Percentiles rank a stretch among this genome's conserved stretches.
Evolutionary conservation across 2,797 vertebrate genomes (phyloP).

Genomic region (Gymnothorax javanicus): DNA sequence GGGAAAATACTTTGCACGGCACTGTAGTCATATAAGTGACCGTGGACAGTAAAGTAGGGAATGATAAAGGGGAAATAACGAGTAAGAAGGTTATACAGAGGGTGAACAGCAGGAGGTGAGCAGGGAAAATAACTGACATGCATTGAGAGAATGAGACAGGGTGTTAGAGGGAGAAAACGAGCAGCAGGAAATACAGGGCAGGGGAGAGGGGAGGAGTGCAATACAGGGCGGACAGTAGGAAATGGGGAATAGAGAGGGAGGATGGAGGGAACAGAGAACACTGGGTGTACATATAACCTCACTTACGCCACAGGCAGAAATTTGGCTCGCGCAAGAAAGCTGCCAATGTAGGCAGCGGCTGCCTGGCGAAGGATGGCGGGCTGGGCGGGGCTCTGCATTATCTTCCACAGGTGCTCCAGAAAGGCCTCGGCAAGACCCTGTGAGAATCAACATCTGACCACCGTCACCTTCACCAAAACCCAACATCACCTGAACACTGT

Average conservation of each 20-base stretch:
- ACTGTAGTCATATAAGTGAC: neutral
- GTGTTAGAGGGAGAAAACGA: too few relatives aligned
- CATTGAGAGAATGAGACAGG: neutral
- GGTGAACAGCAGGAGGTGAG: neutral
- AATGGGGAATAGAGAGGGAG: neutral
- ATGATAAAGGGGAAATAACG: neutral
- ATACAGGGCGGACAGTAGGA: too few relatives aligned
- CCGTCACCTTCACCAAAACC: too few relatives aligned
- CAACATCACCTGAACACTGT: neutral
- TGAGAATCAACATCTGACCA: constrained; percentile 19
- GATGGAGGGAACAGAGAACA: neutral
- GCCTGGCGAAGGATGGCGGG: constrained; percentile 87
- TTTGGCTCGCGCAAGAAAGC: constrained; percentile 91
- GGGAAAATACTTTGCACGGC: too few relatives aligned
- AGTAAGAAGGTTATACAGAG: neutral
- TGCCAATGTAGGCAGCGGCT: constrained; percentile 87
- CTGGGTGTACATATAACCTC: neutral
- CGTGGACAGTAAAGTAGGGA: neutral
- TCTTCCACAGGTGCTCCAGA: constrained; percentile 93
- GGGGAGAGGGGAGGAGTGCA: neutral
- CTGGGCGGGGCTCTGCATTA: constrained; percentile 84
- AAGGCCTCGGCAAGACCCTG: constrained; percentile 92
- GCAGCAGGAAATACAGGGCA: neutral
- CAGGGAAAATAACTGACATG: neutral
- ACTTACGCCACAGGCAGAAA: constrained; percentile 90